Evolutionary conservation across 2,113 vertebrate species (phyloP).

Genomic region (Atractosteus spatula): DNA sequence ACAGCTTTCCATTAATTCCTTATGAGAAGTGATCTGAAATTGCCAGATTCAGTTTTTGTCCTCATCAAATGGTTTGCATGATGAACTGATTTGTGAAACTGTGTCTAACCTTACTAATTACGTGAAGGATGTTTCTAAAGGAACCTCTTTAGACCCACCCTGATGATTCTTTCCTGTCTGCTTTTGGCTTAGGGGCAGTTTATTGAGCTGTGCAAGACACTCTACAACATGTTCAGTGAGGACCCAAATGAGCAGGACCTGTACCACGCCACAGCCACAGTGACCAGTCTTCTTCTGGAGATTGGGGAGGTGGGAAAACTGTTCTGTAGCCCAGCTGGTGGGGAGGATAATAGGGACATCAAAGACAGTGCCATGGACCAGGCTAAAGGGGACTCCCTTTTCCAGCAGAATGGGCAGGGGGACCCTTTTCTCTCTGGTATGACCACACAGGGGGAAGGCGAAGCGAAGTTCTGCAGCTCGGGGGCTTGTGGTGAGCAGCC

Average conservation of each 20-base stretch:
- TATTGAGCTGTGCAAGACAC: conserved; percentile 93
- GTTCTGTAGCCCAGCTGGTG: conserved; percentile 56
- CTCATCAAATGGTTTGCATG: no score
- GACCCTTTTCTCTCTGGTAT: conserved; percentile 45
- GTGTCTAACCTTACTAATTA: no score
- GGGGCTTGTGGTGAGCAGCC: conserved; percentile 29
- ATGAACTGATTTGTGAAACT: no score
- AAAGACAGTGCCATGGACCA: neutral
- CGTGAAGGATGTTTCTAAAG: no score
- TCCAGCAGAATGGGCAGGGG: conserved; percentile 34
- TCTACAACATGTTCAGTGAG: conserved; percentile 97
- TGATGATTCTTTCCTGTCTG: neutral
- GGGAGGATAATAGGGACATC: conserved; percentile 20
- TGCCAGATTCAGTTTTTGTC: no score
- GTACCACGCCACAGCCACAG: conserved; percentile 90
- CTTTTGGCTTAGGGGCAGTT: conserved; percentile 79
- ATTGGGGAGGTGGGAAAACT: conserved; percentile 96
- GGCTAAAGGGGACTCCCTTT: neutral
- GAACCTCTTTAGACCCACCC: no score
- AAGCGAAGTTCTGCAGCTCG: conserved; percentile 20
- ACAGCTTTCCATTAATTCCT: no score
- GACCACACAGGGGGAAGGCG: conserved; percentile 35
- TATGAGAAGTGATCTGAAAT: no score
- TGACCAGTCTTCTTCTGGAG: conserved; percentile 93
- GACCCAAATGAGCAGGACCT: conserved; percentile 89